Evolutionary conservation across 2,888 invertebrate species (phyloP).

Genomic region (Xylocampa areola): DNA sequence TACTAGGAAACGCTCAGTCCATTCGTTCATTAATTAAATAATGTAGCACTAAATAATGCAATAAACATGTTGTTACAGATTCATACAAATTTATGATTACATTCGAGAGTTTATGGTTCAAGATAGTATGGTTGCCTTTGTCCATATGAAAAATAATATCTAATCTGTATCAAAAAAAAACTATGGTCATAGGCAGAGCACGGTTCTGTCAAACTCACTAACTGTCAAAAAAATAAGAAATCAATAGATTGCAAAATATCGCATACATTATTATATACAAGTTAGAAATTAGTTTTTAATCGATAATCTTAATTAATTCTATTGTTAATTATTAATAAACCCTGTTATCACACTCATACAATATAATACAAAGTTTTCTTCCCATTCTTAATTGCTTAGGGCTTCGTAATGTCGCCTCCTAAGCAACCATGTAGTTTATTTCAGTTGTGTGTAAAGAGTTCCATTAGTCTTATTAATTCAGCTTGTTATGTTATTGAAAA

Average conservation of each 20-base stretch:
- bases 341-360: constrained; percentile 11
- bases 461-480: constrained; percentile 81
- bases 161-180: too few species aligned
- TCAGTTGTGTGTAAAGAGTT: constrained; percentile 79
- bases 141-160: too few species aligned
- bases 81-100: too few species aligned
- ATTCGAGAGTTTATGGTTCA: too few species aligned
- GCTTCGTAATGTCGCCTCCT: constrained; percentile 79
- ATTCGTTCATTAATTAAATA: too few species aligned
- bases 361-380: constrained; percentile 22
- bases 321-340: constrained; percentile 21
- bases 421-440: constrained; percentile 84
- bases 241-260: constrained; percentile 34
- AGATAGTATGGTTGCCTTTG: too few species aligned
- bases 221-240: constrained; percentile 35
- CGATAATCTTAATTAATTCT: constrained; percentile 18
- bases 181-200: too few species aligned
- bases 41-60: too few species aligned
- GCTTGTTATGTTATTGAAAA: constrained; percentile 84
- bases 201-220: neutral
- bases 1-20: too few species aligned
- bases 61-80: too few species aligned
- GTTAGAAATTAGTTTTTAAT: constrained; percentile 32
- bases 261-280: constrained; percentile 31
- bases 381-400: constrained; percentile 30